These are phyloP conservation scores for Oscheius sp. DNA, from an alignment of 2,888 invertebrate species.

Conservation along the genomic window DNA sequence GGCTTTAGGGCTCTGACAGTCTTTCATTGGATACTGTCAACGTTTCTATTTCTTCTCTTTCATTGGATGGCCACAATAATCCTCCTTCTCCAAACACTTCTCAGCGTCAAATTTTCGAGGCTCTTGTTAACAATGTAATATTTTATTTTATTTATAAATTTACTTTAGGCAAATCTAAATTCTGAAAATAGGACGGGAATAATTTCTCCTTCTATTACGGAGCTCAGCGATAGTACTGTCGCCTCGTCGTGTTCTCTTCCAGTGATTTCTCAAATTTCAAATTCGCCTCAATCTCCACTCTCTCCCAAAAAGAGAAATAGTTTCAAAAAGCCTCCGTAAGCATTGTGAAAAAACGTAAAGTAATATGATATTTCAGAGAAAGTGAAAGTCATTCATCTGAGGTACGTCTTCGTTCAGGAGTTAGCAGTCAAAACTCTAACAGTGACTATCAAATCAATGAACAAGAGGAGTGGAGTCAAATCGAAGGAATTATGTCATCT, in stretches of 20 bases:
- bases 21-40: constrained; percentile 23
- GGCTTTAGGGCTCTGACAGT: not conserved
- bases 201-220: constrained; percentile 21
- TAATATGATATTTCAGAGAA: not conserved
- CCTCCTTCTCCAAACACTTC: constrained; percentile 54
- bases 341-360: not conserved
- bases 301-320: constrained; percentile 2
- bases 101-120: constrained; percentile 38
- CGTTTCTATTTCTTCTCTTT: constrained; percentile 19
- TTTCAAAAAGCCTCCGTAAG: not conserved
- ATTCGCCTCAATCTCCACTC: constrained; percentile 16
- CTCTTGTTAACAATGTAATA: not conserved
- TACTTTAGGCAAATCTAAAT: constrained; percentile 1
- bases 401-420: constrained; percentile 17
- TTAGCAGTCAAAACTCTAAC: constrained; percentile 15
- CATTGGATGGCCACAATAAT: constrained; percentile 10
- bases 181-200: constrained; percentile 15
- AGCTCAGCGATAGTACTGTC: constrained; percentile 40
- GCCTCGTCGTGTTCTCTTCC: constrained; percentile 53
- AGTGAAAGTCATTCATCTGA: constrained; percentile 11
- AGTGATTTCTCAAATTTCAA: constrained; percentile 48
- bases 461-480: constrained; percentile 48
- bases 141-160: not conserved
- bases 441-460: constrained; percentile 25
- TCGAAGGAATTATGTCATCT: constrained; percentile 58